phyloP scores from a whole-genome alignment of 2,113 vertebrate species.

The Bufo gargarizans region DNA sequence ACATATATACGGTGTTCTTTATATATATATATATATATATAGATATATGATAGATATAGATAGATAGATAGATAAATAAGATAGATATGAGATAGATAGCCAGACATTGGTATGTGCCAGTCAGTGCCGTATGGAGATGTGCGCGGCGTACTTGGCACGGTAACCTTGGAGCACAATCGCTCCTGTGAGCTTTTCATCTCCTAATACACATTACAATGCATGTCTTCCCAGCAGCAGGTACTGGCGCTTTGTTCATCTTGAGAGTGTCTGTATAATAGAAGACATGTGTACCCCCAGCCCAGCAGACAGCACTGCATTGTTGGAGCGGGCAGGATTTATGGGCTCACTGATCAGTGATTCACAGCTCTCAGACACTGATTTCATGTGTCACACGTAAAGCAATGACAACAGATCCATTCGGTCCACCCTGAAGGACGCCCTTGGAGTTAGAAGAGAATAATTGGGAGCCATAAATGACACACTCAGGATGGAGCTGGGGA shows the following conservation, averaged over 20 bases:
- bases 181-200: neutral
- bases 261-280: slow-evolving; percentile 44
- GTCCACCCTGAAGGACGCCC: slow-evolving; percentile 58
- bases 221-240: slow-evolving; percentile 21
- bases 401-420: slow-evolving; percentile 59
- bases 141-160: neutral
- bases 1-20: no score
- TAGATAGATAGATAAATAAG: no score
- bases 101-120: no score
- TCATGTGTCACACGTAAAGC: slow-evolving; percentile 57
- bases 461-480: slow-evolving; percentile 56
- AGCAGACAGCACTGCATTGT: slow-evolving; percentile 23
- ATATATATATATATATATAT: no score
- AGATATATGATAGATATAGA: no score
- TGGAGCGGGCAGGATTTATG: slow-evolving; percentile 39
- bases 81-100: no score
- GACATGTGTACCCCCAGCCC: slow-evolving; percentile 36
- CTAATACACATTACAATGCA: slow-evolving; percentile 30
- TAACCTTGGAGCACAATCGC: slow-evolving; percentile 45
- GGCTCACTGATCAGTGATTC: slow-evolving; percentile 43
- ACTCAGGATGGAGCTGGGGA: slow-evolving; percentile 44
- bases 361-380: slow-evolving; percentile 52
- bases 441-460: slow-evolving; percentile 57
- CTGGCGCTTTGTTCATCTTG: slow-evolving; percentile 47
- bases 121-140: no score